Conservation (phyloP, 53 echinoderm and acorn worm genomes). For the Echinometra lucunter region DNA sequence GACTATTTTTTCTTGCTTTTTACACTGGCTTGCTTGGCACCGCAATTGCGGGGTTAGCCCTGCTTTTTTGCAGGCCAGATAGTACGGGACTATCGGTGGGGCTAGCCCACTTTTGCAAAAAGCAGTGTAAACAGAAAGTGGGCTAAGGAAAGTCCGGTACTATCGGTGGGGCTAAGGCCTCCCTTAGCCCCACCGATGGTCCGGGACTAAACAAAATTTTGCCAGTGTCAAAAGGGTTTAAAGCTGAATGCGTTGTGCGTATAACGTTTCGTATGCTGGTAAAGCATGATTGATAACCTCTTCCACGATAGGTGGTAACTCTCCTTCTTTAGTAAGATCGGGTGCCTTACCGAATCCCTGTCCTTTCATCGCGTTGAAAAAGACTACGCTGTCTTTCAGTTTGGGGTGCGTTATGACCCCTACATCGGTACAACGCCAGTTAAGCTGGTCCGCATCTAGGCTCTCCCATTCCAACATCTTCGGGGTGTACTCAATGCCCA, state of each 20-base stretch:
- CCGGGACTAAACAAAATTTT: too few species aligned
- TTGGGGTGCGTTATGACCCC: background rate
- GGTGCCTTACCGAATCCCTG: slow-evolving; percentile 43
- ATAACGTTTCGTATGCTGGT: slow-evolving; percentile 36
- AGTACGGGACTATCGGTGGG: too few species aligned
- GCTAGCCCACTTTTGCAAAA: too few species aligned
- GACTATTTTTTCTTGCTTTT: too few species aligned
- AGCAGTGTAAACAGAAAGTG: too few species aligned
- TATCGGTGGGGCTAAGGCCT: too few species aligned
- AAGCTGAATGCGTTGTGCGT: slow-evolving; percentile 38
- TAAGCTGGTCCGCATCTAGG: background rate
- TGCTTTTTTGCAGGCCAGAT: too few species aligned
- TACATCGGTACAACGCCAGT: slow-evolving; percentile 58
- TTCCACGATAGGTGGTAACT: background rate
- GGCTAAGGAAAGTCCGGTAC: too few species aligned
- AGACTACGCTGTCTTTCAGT: background rate
- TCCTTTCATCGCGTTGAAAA: slow-evolving; percentile 40
- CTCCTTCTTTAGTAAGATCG: background rate
- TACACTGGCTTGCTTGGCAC: too few species aligned
- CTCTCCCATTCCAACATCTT: slow-evolving; percentile 54
- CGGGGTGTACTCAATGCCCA: slow-evolving; percentile 55
- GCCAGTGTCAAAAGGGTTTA: too few species aligned
- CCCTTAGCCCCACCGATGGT: too few species aligned
- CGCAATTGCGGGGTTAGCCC: too few species aligned
- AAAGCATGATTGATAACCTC: background rate